Evolutionary conservation across 1,140 invertebrate species (phyloP), one percentile per base, ranked within the genome.

Genomic region (Eurytemora carolleeae): DNA sequence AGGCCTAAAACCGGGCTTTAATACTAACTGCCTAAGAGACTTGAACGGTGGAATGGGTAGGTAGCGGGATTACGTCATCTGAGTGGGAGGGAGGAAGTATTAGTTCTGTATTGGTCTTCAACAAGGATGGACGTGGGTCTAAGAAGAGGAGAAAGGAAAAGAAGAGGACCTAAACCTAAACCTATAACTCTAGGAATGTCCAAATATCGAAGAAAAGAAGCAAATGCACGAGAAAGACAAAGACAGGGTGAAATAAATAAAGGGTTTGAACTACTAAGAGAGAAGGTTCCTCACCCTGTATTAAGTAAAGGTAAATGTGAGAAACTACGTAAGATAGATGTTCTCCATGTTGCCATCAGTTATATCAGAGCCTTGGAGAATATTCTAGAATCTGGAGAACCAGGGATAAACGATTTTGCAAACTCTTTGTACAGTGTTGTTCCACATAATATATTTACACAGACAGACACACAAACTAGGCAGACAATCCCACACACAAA

Each of bases 291-390:
- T n/a, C 22, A 24, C 26, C 58, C 58, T 31, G 58, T 59, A n/a
- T 25, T 25, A 3, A 20, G 54, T 19, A 20, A 20, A 2, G 55
- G 55, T 25, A 59, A 31, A 25, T 59, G 58, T n/a, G 58, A 59
- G 25, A 59, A 59, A 19, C 15, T 59, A 25, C 22, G 22, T 25
- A 59, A 59, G 25, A 59, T 59, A 18, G 26, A 59, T 25, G 31
- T 59, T 31, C 25, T 59, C 16, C 58, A 59, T 25, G 58, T 59
- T 1, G 26, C 58, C 3, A 59, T 59, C 3, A 59, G 26, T 25
- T 59, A 59, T 25, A 59, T 59, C 26, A 16, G 58, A 3, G 58
- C 58, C 58, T n/a, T 59, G 58, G 58, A 59, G 25, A 25, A 24
- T n/a, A n/a, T 59, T 1, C 26, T 59, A 25, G 26, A 59, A n/a